Evolutionary conservation across 2,888 invertebrate genomes (phyloP).

Genomic region (Meloe dianella): DNA sequence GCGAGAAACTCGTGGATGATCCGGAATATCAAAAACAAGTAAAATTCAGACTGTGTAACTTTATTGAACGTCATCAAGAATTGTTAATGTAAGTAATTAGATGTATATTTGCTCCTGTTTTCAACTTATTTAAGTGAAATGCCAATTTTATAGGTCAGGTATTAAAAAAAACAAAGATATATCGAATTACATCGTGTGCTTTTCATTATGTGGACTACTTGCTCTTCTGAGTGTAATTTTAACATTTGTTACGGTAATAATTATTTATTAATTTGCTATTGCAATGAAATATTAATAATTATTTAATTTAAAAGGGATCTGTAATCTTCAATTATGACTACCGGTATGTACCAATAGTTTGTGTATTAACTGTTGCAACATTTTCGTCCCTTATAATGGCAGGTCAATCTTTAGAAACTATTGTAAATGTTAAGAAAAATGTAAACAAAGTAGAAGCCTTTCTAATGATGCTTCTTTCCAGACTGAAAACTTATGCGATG

Average conservation of each 20-base stretch:
- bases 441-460: no score
- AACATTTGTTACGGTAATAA: neutral
- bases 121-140: no score
- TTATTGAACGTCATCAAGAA: neutral
- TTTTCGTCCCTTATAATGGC: neutral
- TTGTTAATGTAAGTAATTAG: neutral
- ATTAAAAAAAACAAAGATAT: no score
- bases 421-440: neutral
- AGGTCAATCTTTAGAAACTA: neutral
- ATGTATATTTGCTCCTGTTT: neutral
- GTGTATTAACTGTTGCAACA: neutral
- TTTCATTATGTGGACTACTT: no score
- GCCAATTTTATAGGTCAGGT: no score
- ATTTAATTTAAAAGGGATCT: neutral
- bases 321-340: neutral
- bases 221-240: neutral
- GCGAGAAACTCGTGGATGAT: neutral
- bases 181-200: no score
- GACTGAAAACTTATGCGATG: neutral
- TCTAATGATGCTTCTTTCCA: neutral
- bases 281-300: neutral
- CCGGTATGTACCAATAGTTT: neutral
- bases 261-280: neutral
- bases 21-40: neutral
- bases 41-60: neutral